Conservation (phyloP, 2,888 invertebrate genomes). For the Cheilosia impressa region DNA sequence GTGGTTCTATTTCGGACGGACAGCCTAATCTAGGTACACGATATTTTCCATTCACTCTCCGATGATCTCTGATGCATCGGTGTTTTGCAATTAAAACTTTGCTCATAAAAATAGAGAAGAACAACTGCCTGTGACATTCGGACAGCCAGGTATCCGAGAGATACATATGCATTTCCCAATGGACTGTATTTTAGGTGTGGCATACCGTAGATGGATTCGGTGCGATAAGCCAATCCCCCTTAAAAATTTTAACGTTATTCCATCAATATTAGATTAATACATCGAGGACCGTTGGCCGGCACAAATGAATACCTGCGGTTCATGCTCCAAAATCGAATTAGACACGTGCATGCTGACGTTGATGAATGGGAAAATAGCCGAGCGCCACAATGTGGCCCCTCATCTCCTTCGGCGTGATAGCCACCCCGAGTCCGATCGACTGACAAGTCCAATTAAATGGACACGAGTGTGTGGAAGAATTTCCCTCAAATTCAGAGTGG, state of each 20-base stretch:
- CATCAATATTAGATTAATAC: conserved; percentile 66
- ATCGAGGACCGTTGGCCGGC: conserved; percentile 48
- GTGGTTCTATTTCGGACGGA: conserved; percentile 27
- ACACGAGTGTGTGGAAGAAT: conserved; percentile 33
- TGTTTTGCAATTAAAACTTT: conserved; percentile 70
- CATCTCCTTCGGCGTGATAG: conserved; percentile 37
- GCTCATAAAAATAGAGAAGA: conserved; percentile 38
- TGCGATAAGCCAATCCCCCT: conserved; percentile 36
- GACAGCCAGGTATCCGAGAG: conserved; percentile 42
- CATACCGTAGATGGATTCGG: conserved; percentile 33
- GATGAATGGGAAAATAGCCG: conserved; percentile 64
- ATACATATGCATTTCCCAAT: background rate
- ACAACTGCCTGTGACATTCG: conserved; percentile 58
- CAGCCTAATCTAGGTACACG: conserved; percentile 41
- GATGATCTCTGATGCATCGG: conserved; percentile 17
- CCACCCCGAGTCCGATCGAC: conserved; percentile 48
- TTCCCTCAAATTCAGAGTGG: conserved; percentile 61
- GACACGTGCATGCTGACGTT: conserved; percentile 67
- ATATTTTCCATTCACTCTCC: conserved; percentile 18
- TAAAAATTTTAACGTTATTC: conserved; percentile 65
- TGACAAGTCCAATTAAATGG: conserved; percentile 73
- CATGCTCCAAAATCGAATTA: conserved; percentile 56
- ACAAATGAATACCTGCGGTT: conserved; percentile 27
- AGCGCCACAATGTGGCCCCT: conserved; percentile 64
- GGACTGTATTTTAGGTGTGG: conserved; percentile 47